phyloP scores from a whole-genome alignment of 2,888 invertebrate genomes.

The Ochropacha duplaris region DNA sequence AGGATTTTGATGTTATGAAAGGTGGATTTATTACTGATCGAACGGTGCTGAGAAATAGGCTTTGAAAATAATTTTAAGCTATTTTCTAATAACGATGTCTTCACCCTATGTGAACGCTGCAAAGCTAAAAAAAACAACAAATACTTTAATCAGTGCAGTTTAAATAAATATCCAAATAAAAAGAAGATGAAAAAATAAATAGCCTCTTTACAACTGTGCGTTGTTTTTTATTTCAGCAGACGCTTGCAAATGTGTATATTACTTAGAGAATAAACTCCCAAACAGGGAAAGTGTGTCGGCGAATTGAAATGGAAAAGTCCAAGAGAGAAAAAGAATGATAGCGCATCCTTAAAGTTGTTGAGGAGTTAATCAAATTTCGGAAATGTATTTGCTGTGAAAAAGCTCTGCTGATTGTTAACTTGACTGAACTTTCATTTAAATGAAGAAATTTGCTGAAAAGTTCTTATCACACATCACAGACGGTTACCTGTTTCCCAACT shows the following conservation, averaged over 20 bases:
- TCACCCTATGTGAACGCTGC: too few species aligned
- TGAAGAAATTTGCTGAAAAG: too few species aligned
- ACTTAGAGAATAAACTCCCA: neutral
- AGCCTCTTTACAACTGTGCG: constrained; percentile 9
- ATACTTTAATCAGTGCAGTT: constrained; percentile 17
- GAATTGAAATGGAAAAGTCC: neutral
- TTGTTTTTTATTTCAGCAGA: constrained; percentile 17
- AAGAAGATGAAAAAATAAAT: constrained; percentile 28
- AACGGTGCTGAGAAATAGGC: neutral
- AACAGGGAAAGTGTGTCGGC: neutral
- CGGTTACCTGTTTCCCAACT: too few species aligned
- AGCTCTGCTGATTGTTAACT: neutral
- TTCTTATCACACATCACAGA: too few species aligned
- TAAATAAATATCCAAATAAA: constrained; percentile 13
- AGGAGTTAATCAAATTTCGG: constrained; percentile 1
- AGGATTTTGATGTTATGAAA: neutral
- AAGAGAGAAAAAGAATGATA: neutral
- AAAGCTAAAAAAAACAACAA: too few species aligned
- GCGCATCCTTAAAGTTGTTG: neutral
- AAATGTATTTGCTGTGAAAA: neutral
- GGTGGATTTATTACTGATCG: neutral
- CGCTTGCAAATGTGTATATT: neutral
- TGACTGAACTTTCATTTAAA: neutral
- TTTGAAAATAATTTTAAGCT: neutral
- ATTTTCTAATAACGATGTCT: too few species aligned